phyloP scores from a whole-genome alignment of 35 echinoderm and acorn worm species.

The Strongylocentrotus purpuratus region DNA sequence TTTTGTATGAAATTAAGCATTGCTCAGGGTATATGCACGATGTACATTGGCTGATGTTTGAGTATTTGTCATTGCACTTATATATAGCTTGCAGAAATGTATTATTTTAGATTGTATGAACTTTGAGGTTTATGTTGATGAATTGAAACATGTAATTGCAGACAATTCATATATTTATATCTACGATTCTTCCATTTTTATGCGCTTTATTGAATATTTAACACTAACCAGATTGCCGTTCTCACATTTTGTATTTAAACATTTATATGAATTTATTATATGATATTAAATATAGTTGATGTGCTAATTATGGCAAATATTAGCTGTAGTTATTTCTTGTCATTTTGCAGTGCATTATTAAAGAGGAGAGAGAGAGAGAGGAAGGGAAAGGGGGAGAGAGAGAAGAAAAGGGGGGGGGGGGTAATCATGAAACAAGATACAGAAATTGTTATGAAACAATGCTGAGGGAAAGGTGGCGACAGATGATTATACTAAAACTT shows the following conservation, averaged over 20 bases:
- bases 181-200: slow-evolving; percentile 38
- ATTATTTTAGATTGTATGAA: not conserved
- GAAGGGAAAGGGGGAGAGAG: no score
- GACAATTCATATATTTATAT: slow-evolving; percentile 8
- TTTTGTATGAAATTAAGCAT: not conserved
- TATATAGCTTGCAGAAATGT: not conserved
- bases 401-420: no score
- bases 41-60: not conserved
- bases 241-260: slow-evolving; percentile 14
- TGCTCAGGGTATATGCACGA: not conserved
- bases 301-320: slow-evolving; percentile 4
- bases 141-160: not conserved
- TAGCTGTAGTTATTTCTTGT: not conserved
- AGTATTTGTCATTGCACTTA: not conserved
- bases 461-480: no score
- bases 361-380: no score
- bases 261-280: slow-evolving; percentile 45
- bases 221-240: slow-evolving; percentile 45
- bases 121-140: not conserved
- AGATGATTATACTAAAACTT: no score
- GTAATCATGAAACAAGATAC: no score
- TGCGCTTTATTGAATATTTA: slow-evolving; percentile 30
- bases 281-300: slow-evolving; percentile 49
- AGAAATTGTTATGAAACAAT: no score
- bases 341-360: not conserved